Conservation (phyloP, 2,797 vertebrate species). For the Sandelia bainsii region DNA sequence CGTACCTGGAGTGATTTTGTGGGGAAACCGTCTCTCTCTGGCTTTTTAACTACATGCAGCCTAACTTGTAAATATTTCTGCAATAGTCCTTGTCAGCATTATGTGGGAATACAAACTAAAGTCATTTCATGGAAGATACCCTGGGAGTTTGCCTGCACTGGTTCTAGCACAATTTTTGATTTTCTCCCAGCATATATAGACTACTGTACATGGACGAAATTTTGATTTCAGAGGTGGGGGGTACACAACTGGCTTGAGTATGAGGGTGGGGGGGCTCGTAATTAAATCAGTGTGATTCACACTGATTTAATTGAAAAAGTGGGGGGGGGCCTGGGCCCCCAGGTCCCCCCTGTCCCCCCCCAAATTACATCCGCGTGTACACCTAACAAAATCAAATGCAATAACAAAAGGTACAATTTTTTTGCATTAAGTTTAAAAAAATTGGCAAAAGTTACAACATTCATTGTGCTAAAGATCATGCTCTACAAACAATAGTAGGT, state of each 20-base stretch:
- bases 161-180: background rate
- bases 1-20: conserved; percentile 35
- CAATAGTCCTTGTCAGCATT: background rate
- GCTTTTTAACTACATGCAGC: conserved; percentile 11
- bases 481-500: background rate
- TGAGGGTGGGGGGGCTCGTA: too few relatives aligned
- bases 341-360: too few relatives aligned
- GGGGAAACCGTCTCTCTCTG: conserved; percentile 14
- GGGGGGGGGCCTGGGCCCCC: too few relatives aligned
- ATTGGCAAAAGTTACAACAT: background rate
- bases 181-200: background rate
- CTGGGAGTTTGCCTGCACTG: background rate
- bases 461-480: background rate
- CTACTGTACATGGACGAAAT: too few relatives aligned
- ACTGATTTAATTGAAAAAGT: too few relatives aligned
- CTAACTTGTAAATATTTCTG: conserved; percentile 23
- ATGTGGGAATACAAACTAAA: conserved; percentile 1
- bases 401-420: background rate
- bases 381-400: background rate
- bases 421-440: background rate
- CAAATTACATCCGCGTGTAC: too few relatives aligned
- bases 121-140: background rate
- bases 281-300: too few relatives aligned
- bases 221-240: too few relatives aligned
- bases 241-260: too few relatives aligned